These are phyloP conservation scores for Leptoclinus maculatus DNA, from an alignment of 2,797 vertebrate species.

Conservation along the genomic window DNA sequence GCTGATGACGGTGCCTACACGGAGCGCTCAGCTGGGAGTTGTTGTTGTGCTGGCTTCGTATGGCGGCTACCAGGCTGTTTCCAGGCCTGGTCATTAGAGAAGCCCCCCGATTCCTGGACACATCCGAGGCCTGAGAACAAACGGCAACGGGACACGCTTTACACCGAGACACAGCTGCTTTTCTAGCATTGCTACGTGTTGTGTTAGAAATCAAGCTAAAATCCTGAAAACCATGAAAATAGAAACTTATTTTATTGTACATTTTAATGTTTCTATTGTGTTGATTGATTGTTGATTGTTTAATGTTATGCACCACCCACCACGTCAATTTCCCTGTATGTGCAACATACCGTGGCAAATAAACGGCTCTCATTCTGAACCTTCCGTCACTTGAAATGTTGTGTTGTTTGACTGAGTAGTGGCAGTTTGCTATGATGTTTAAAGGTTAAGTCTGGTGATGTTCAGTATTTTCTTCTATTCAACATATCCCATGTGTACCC, in stretches of 20 bases:
- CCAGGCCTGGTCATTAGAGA: slow-evolving; percentile 90
- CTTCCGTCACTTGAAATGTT: background rate
- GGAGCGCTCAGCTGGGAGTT: slow-evolving; percentile 86
- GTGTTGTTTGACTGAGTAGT: too few relatives aligned
- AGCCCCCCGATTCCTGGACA: slow-evolving; percentile 92
- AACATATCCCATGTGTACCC: background rate
- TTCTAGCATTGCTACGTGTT: too few relatives aligned
- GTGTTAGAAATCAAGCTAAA: background rate
- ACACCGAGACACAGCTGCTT: background rate
- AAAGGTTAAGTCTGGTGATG: background rate
- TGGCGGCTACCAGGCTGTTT: slow-evolving; percentile 92
- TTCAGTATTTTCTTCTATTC: background rate
- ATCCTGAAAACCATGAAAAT: background rate
- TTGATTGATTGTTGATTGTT: too few relatives aligned
- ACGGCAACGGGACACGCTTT: slow-evolving; percentile 7
- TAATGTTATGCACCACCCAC: too few relatives aligned
- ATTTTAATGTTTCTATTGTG: too few relatives aligned
- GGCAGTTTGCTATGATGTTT: background rate
- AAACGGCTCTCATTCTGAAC: background rate
- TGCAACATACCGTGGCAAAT: too few relatives aligned
- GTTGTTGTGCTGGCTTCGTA: slow-evolving; percentile 90
- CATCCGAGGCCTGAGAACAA: slow-evolving; percentile 91
- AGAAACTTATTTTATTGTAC: too few relatives aligned
- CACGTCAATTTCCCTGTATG: too few relatives aligned
- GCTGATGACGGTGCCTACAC: slow-evolving; percentile 49